Conservation (phyloP, 2,797 vertebrate genomes). For the Zenarchopterus dispar region DNA sequence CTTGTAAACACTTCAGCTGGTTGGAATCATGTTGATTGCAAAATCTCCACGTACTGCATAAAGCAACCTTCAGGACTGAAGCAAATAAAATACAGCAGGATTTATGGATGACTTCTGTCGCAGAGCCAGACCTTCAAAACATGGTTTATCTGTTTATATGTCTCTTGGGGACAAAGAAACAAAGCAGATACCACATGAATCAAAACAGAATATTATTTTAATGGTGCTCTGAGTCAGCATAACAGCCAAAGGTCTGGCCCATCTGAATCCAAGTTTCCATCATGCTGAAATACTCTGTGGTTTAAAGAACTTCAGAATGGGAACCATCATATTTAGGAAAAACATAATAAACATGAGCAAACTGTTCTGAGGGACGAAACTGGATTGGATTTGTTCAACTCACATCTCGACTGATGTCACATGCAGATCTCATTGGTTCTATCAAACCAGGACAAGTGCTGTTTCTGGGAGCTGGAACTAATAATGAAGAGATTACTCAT, state of each 20-base stretch:
- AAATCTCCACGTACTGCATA: not conserved
- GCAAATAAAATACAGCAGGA: not conserved
- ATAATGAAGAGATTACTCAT: too few relatives aligned
- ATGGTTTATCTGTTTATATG: not conserved
- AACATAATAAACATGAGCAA: slow-evolving; percentile 2
- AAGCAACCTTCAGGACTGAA: not conserved
- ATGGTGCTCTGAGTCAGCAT: slow-evolving; percentile 5
- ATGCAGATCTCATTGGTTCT: too few relatives aligned
- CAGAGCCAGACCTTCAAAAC: slow-evolving; percentile 9
- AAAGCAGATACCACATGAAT: slow-evolving; percentile 42
- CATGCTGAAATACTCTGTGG: slow-evolving; percentile 33
- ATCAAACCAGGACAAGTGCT: too few relatives aligned
- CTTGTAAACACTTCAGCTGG: not conserved
- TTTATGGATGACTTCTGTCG: slow-evolving; percentile 11
- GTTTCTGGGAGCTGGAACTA: too few relatives aligned
- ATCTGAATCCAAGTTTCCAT: slow-evolving; percentile 43
- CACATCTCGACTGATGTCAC: too few relatives aligned
- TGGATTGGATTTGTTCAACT: too few relatives aligned
- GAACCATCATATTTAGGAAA: not conserved
- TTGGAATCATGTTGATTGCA: not conserved
- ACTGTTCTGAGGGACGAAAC: not conserved
- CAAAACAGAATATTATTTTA: slow-evolving; percentile 39
- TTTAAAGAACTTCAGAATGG: slow-evolving; percentile 14
- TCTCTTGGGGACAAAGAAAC: slow-evolving; percentile 27
- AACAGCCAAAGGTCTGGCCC: slow-evolving; percentile 13